Conservation (phyloP, 2,888 invertebrate species). For the Dioctria linearis region DNA sequence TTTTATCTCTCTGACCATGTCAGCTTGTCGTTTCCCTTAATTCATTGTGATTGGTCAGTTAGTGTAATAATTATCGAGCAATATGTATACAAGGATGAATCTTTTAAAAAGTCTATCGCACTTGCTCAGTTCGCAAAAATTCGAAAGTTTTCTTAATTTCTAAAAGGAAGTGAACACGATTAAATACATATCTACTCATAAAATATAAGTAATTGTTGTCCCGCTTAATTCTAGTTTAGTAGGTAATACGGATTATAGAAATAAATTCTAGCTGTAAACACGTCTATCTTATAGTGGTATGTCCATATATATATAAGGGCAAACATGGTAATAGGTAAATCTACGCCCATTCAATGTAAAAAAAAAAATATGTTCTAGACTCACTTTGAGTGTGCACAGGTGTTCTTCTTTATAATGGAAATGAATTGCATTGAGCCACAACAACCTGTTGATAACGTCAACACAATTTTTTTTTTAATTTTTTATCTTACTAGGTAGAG, state of each 20-base stretch:
- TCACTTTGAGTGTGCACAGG: conserved; percentile 1
- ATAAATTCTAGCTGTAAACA: too few relatives aligned
- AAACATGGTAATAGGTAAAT: too few relatives aligned
- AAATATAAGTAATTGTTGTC: too few relatives aligned
- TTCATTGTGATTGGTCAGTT: background rate
- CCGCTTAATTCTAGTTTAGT: too few relatives aligned
- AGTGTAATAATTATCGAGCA: conserved; percentile 2
- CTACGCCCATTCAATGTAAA: too few relatives aligned
- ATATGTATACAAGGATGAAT: background rate
- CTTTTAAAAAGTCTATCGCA: background rate
- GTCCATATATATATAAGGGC: too few relatives aligned
- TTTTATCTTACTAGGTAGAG: background rate
- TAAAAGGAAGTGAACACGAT: background rate
- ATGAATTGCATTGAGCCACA: background rate
- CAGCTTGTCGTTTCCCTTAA: conserved; percentile 31
- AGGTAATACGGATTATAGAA: too few relatives aligned
- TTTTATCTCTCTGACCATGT: conserved; percentile 5
- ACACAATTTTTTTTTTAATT: background rate
- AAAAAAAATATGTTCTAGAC: too few relatives aligned
- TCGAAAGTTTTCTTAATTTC: conserved; percentile 15
- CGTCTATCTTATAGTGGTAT: too few relatives aligned
- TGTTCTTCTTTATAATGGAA: background rate
- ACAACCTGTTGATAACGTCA: conserved; percentile 33
- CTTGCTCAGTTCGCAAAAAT: background rate
- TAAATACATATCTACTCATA: background rate